phyloP scores from a whole-genome alignment of 2,888 invertebrate species.

The Toxonevra muliebris region DNA sequence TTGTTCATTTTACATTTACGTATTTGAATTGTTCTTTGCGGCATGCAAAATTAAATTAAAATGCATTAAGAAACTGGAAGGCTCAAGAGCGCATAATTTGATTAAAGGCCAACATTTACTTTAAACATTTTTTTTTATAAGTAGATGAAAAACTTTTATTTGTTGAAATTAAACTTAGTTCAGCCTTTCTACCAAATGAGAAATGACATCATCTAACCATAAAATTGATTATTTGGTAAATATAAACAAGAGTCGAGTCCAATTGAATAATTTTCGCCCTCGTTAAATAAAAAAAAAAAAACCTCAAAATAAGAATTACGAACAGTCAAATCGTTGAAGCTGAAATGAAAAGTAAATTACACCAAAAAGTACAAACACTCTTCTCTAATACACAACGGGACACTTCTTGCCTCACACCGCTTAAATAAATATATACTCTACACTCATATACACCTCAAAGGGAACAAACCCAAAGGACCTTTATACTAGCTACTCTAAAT shows the following conservation, averaged over 20 bases:
- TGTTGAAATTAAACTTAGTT: not conserved
- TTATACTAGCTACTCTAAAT: not conserved
- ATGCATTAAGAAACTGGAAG: conserved; percentile 47
- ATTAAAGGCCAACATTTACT: not conserved
- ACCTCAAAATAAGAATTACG: not conserved
- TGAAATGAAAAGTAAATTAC: conserved; percentile 26
- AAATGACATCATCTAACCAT: conserved; percentile 14
- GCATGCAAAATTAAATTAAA: conserved; percentile 59
- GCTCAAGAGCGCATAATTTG: not conserved
- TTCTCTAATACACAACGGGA: not conserved
- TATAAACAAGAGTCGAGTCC: conserved; percentile 12
- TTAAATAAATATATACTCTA: not conserved
- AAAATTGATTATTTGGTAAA: conserved; percentile 25
- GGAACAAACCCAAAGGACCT: too few relatives aligned
- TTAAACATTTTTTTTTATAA: not conserved
- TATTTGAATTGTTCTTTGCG: conserved; percentile 38
- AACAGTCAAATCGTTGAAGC: conserved; percentile 22
- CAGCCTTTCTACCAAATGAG: not conserved
- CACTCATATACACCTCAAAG: too few relatives aligned
- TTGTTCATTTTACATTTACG: conserved; percentile 40
- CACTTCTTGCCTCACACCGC: not conserved
- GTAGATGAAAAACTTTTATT: not conserved
- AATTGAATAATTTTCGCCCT: not conserved
- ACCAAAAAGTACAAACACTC: conserved; percentile 8
- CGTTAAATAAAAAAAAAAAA: not conserved